Percentiles rank a stretch among this genome's conserved stretches.
Evolutionary conservation across 2,113 vertebrate genomes (phyloP).

Genomic region (Cephalopholis sonnerati): DNA sequence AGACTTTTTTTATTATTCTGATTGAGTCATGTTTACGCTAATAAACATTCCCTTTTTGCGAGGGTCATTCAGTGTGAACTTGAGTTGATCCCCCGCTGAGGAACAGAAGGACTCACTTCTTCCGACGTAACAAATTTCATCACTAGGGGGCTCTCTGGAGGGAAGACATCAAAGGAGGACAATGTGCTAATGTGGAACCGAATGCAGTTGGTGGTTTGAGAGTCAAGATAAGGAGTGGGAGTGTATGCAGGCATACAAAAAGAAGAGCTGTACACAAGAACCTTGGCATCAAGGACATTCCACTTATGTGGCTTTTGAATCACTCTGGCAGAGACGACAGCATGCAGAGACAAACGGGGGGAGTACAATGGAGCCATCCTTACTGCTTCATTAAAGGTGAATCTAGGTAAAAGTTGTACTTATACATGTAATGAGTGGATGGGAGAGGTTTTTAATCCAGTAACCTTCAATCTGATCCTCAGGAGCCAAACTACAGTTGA

Average conservation of each 20-base stretch:
- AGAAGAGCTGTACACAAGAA: slow-evolving; percentile 41
- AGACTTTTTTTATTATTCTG: neutral
- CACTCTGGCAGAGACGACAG: neutral
- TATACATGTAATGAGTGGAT: slow-evolving; percentile 2
- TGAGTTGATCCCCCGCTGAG: slow-evolving; percentile 17
- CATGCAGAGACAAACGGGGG: neutral
- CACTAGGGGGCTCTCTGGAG: slow-evolving; percentile 57
- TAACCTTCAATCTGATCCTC: slow-evolving; percentile 41
- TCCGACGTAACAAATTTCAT: slow-evolving; percentile 41
- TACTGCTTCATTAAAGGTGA: neutral
- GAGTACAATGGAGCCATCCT: neutral
- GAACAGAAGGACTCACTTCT: slow-evolving; percentile 31
- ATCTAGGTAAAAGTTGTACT: neutral
- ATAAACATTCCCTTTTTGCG: neutral
- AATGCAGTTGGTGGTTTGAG: slow-evolving; percentile 61
- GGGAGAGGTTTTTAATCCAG: slow-evolving; percentile 2
- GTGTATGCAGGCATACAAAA: slow-evolving; percentile 25
- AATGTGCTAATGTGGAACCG: slow-evolving; percentile 66
- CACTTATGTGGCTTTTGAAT: slow-evolving; percentile 15
- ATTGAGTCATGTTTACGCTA: neutral
- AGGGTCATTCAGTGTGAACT: slow-evolving; percentile 39
- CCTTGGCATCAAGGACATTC: slow-evolving; percentile 40
- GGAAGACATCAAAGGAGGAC: slow-evolving; percentile 72
- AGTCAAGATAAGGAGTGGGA: slow-evolving; percentile 60
- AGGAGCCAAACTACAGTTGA: slow-evolving; percentile 27